Percentiles rank a stretch among this genome's conserved stretches.
Evolutionary conservation across 2,888 invertebrate species (phyloP).

Genomic region (Apamea sordens): DNA sequence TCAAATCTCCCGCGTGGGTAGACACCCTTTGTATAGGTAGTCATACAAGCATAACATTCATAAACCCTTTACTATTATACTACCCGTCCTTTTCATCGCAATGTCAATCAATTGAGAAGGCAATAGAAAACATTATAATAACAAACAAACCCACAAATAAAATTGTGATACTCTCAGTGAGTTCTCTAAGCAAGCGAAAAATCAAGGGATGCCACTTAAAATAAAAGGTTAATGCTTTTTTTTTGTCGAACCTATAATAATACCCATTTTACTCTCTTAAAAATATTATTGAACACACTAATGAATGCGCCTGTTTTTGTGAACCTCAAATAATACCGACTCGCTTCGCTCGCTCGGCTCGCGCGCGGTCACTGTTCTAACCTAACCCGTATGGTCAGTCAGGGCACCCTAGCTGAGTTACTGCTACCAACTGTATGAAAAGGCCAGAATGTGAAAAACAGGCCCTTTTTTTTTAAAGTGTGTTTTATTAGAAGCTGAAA

Average conservation of each 20-base stretch:
- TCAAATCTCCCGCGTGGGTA: neutral
- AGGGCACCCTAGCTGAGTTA: neutral
- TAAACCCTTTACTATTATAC: neutral
- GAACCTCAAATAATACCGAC: neutral
- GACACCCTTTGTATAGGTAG: neutral
- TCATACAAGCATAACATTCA: neutral
- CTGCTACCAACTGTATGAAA: neutral
- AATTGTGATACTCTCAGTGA: neutral
- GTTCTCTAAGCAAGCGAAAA: neutral
- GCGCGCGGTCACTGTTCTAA: neutral
- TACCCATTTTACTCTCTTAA: neutral
- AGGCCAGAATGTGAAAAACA: neutral
- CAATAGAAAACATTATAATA: slow-evolving; percentile 17
- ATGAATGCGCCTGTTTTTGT: neutral
- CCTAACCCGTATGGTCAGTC: neutral
- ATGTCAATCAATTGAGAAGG: slow-evolving; percentile 10
- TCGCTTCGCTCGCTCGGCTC: neutral
- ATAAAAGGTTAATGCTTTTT: neutral
- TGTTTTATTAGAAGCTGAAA: neutral
- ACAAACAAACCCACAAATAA: slow-evolving; percentile 18
- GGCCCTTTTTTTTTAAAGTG: neutral
- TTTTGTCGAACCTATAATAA: neutral
- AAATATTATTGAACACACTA: neutral
- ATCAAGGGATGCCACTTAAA: slow-evolving; percentile 9
- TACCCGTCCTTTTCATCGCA: slow-evolving; percentile 1